Conservation (phyloP, 2,888 invertebrate genomes). For the Aethes cnicana region DNA sequence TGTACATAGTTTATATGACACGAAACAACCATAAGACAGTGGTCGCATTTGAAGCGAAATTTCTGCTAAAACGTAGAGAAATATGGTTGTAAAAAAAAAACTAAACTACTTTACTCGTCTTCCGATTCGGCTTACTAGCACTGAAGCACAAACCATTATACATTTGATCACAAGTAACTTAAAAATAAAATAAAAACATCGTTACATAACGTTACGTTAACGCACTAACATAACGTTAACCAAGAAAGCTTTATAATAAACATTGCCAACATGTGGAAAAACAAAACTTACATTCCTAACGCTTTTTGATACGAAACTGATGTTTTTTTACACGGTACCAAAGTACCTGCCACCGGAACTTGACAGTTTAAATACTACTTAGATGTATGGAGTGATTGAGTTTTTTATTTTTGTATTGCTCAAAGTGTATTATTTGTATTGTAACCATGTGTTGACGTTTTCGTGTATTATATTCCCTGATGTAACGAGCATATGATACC, state of each 20-base stretch:
- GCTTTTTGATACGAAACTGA: conserved; percentile 43
- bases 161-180: conserved; percentile 3
- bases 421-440: conserved; percentile 67
- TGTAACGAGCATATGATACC: conserved; percentile 72
- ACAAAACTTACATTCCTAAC: conserved; percentile 68
- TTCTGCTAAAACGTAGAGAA: background rate
- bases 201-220: background rate
- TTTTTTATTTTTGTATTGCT: conserved; percentile 81
- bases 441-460: conserved; percentile 72
- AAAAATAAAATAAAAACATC: background rate
- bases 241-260: conserved; percentile 35
- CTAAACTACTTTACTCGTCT: conserved; percentile 16
- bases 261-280: conserved; percentile 63
- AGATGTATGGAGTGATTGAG: conserved; percentile 68
- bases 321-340: conserved; percentile 41
- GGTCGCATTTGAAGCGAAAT: background rate
- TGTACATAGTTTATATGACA: conserved; percentile 9
- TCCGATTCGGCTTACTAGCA: conserved; percentile 5
- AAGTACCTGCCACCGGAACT: conserved; percentile 41
- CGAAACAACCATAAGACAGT: background rate
- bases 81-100: conserved; percentile 12
- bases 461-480: conserved; percentile 73
- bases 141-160: conserved; percentile 14
- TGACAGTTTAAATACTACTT: conserved; percentile 44
- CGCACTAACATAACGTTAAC: conserved; percentile 16